These are phyloP conservation scores for Rhynchophorus ferrugineus DNA, from an alignment of 1,140 invertebrate species.

Conservation along the genomic window DNA sequence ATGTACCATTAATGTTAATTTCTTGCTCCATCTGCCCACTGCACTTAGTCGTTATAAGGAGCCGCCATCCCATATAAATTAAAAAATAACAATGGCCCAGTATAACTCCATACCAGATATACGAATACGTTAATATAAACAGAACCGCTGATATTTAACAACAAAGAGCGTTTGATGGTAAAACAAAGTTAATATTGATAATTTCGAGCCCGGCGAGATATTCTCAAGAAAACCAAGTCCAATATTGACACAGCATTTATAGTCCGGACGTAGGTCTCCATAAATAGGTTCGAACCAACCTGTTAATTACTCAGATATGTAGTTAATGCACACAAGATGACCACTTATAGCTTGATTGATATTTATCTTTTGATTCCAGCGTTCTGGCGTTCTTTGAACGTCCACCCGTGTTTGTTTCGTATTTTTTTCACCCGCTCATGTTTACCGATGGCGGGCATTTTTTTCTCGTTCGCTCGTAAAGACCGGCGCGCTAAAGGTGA, in stretches of 20 bases:
- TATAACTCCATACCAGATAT: too few species aligned
- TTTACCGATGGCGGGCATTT: slow-evolving; percentile 17
- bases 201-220: slow-evolving; percentile 35
- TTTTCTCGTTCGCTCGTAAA: slow-evolving; percentile 4
- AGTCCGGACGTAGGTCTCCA: slow-evolving; percentile 40
- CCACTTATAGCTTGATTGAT: slow-evolving; percentile 36
- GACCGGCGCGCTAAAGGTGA: too few species aligned
- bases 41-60: slow-evolving; percentile 8
- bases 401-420: slow-evolving; percentile 18
- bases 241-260: slow-evolving; percentile 42
- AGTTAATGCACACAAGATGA: slow-evolving; percentile 36
- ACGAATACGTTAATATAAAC: slow-evolving; percentile 19
- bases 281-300: slow-evolving; percentile 40
- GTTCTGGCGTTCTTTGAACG: slow-evolving; percentile 12
- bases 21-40: slow-evolving; percentile 10
- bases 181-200: slow-evolving; percentile 41
- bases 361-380: slow-evolving; percentile 34
- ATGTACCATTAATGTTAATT: too few species aligned
- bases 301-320: slow-evolving; percentile 42
- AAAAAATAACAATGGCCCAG: slow-evolving; percentile 17
- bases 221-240: slow-evolving; percentile 40
- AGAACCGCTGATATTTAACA: slow-evolving; percentile 24
- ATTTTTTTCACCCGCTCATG: slow-evolving; percentile 12
- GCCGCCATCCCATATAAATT: slow-evolving; percentile 15
- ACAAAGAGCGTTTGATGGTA: slow-evolving; percentile 33